A percentile compares a stretch with the other conserved stretches of the same genome.
These are phyloP conservation scores for Alectoris magna DNA, from an alignment of 2,797 vertebrate species.

Conservation along the genomic window DNA sequence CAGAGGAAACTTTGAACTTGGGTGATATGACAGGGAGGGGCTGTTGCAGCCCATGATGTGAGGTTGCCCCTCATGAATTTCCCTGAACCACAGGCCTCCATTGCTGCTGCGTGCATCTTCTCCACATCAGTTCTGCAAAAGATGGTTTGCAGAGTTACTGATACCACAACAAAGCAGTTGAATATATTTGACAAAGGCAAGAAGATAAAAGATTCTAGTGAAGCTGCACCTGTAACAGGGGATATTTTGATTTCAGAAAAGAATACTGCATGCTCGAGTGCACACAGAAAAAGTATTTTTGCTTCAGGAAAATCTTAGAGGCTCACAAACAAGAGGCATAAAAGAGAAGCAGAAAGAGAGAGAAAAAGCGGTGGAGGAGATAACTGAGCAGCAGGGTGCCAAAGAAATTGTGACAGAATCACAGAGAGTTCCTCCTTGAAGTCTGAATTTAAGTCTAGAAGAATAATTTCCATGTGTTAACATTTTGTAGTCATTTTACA, in stretches of 20 bases:
- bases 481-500: not conserved
- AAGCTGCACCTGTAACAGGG: not conserved
- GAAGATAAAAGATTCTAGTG: not conserved
- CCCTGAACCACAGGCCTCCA: not conserved
- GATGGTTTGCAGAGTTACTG: not conserved
- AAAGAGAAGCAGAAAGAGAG: not conserved
- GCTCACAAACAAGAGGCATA: slow-evolving; percentile 52
- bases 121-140: not conserved
- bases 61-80: not conserved
- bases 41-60: not conserved
- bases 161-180: not conserved
- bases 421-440: not conserved
- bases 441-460: not conserved
- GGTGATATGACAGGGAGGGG: not conserved
- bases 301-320: slow-evolving; percentile 60
- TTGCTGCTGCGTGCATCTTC: not conserved
- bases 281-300: not conserved
- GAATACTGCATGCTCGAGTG: not conserved
- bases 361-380: not conserved
- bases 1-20: not conserved
- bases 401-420: not conserved
- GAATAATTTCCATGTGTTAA: not conserved
- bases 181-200: not conserved
- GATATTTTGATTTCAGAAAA: slow-evolving; percentile 20
- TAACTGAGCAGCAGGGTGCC: not conserved